phyloP scores from a whole-genome alignment of 2,888 invertebrate genomes.

The Drosophila gaucha region DNA sequence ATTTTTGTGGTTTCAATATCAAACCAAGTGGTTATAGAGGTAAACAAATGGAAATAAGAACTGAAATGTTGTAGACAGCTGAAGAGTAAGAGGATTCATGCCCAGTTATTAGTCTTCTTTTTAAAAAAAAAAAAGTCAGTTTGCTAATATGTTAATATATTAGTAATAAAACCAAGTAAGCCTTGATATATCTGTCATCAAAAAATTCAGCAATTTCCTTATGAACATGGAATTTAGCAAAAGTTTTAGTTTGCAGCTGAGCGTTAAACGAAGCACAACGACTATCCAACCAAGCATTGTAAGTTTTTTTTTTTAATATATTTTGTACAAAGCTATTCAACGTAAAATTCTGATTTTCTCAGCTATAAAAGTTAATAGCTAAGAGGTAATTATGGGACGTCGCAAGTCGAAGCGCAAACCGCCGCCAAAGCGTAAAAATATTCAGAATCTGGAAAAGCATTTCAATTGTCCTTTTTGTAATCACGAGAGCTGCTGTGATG shows the following conservation, averaged over 20 bases:
- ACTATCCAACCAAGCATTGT: background rate
- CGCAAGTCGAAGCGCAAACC: constrained; percentile 98
- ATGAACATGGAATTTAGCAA: background rate
- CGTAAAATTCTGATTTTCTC: background rate
- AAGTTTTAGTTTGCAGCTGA: constrained; percentile 8
- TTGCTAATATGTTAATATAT: background rate
- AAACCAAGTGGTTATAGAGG: constrained; percentile 6
- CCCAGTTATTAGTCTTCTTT: background rate
- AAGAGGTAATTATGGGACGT: constrained; percentile 90
- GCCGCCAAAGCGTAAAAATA: constrained; percentile 95
- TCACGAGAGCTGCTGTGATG: constrained; percentile 99
- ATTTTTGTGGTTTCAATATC: constrained; percentile 31
- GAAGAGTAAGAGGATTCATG: too few species aligned
- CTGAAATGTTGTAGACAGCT: background rate
- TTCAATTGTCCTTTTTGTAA: constrained; percentile 99
- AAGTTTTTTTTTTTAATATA: constrained; percentile 3
- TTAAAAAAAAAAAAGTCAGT: background rate
- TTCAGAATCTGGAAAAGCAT: constrained; percentile 95
- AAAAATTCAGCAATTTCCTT: background rate
- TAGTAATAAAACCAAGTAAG: background rate
- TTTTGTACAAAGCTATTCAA: background rate
- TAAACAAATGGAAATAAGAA: background rate
- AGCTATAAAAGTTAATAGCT: background rate
- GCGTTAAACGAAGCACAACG: constrained; percentile 2
- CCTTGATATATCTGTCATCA: background rate